phyloP scores from a whole-genome alignment of 2,113 vertebrate genomes.

The Jaculus jaculus region DNA sequence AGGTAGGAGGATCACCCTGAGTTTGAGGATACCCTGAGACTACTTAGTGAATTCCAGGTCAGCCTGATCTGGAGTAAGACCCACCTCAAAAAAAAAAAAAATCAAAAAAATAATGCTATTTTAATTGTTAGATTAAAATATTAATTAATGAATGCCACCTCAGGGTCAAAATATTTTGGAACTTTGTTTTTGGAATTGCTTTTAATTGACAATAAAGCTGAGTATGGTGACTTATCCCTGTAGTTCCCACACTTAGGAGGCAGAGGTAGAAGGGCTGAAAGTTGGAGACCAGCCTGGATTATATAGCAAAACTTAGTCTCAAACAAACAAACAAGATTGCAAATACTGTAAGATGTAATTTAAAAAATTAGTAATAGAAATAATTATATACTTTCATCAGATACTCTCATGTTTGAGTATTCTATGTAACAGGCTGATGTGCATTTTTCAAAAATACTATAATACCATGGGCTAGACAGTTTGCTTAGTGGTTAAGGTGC shows the following conservation, averaged over 20 bases:
- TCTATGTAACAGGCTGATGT: neutral
- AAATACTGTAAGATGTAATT: neutral
- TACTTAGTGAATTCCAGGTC: too few relatives aligned
- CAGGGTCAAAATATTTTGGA: neutral
- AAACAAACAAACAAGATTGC: neutral
- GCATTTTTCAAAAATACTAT: neutral
- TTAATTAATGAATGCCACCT: neutral
- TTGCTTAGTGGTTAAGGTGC: too few relatives aligned
- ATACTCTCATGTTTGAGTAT: neutral
- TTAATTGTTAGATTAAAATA: neutral
- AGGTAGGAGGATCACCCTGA: too few relatives aligned
- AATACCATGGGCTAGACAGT: neutral
- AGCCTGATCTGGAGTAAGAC: too few relatives aligned
- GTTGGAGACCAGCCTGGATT: neutral
- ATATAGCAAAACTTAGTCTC: too few relatives aligned
- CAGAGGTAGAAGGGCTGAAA: neutral
- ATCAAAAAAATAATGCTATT: neutral
- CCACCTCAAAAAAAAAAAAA: too few relatives aligned
- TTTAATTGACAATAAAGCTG: neutral
- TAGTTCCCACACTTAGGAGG: neutral
- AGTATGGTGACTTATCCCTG: neutral
- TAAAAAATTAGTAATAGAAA: constrained; percentile 15
- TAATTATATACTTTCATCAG: neutral
- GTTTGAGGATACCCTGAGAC: too few relatives aligned
- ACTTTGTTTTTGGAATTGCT: too few relatives aligned